Percentiles rank a stretch among this genome's conserved stretches.
Conservation (phyloP, 2,888 invertebrate genomes). For the Allygus modestus region DNA sequence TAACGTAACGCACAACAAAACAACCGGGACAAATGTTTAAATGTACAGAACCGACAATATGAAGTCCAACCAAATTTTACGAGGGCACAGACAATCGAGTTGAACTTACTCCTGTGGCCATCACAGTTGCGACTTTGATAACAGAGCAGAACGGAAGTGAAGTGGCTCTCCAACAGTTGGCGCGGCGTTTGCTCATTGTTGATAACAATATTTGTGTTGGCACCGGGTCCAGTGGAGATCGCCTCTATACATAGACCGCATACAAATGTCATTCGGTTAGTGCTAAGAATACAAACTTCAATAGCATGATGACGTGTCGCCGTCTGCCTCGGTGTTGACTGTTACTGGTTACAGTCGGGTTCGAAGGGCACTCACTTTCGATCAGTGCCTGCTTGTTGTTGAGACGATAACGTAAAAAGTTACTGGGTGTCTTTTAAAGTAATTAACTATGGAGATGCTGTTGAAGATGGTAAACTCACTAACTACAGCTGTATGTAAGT, state of each 20-base stretch:
- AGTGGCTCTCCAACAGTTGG: slow-evolving; percentile 10
- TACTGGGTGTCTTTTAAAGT: too few species aligned
- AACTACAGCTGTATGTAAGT: too few species aligned
- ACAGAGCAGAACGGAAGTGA: background rate
- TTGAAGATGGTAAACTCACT: too few species aligned
- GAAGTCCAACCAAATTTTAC: background rate
- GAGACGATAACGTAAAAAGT: too few species aligned
- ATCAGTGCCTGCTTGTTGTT: too few species aligned
- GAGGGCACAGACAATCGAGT: background rate
- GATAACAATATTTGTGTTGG: slow-evolving; percentile 53
- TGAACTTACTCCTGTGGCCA: background rate
- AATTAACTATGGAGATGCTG: too few species aligned
- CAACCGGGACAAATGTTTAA: background rate
- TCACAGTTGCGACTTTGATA: slow-evolving; percentile 10
- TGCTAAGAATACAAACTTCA: slow-evolving; percentile 1
- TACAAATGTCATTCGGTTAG: slow-evolving; percentile 33
- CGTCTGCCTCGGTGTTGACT: background rate
- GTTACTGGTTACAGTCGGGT: background rate
- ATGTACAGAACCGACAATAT: background rate
- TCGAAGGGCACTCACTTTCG: too few species aligned
- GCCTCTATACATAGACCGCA: slow-evolving; percentile 27
- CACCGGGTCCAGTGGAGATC: background rate
- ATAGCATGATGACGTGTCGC: background rate
- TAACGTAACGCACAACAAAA: too few species aligned
- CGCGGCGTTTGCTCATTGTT: slow-evolving; percentile 27